Conservation (phyloP, 64 coral and sea anemone genomes). For the Montipora sp. region DNA sequence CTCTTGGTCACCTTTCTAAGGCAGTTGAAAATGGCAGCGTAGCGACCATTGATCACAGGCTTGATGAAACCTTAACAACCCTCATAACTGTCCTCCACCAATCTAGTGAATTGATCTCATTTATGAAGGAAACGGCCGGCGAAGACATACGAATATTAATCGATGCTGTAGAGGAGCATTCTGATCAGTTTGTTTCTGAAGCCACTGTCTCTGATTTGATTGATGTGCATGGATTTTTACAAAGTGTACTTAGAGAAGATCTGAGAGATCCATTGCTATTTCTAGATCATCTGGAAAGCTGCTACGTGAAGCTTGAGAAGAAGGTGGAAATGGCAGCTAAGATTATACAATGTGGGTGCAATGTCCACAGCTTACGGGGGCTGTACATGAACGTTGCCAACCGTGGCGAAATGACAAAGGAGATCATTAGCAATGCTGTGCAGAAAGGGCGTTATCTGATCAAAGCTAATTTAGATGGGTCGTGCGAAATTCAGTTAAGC, state of each 20-base stretch:
- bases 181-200: conserved; percentile 85
- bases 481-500: conserved; percentile 51
- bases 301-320: conserved; percentile 22
- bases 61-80: conserved; percentile 46
- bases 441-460: conserved; percentile 68
- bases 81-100: conserved; percentile 44
- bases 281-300: conserved; percentile 7
- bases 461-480: conserved; percentile 1
- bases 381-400: conserved; percentile 87
- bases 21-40: conserved; percentile 1
- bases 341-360: conserved; percentile 70
- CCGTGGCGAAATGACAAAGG: conserved; percentile 93
- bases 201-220: conserved; percentile 83
- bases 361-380: conserved; percentile 87
- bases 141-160: conserved; percentile 86
- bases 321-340: conserved; percentile 83
- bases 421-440: conserved; percentile 89
- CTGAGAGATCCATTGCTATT: conserved; percentile 54
- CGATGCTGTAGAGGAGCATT: conserved; percentile 96
- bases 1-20: conserved; percentile 6
- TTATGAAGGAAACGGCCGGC: conserved; percentile 75
- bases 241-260: conserved; percentile 35
- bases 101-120: conserved; percentile 61
- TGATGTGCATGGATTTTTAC: conserved; percentile 86
- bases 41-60: background rate